Conservation (phyloP, 2,888 invertebrate genomes). For the Eucera pruinosa region DNA sequence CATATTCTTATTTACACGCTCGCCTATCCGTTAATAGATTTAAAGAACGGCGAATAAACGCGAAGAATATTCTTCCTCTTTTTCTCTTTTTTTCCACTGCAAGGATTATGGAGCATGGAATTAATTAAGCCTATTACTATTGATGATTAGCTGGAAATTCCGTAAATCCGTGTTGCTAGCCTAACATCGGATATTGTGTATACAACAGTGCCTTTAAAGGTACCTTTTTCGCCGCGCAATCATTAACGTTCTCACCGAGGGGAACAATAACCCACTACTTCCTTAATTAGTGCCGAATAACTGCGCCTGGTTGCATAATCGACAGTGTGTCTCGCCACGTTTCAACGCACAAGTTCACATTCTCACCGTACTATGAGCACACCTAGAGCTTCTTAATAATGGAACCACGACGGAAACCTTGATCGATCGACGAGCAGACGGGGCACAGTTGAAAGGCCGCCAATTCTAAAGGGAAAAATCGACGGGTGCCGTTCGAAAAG, state of each 20-base stretch:
- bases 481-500: slow-evolving; percentile 41
- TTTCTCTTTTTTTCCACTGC: no score
- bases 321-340: slow-evolving; percentile 26
- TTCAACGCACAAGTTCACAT: slow-evolving; percentile 60
- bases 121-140: no score
- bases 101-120: no score
- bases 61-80: no score
- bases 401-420: background rate
- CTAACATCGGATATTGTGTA: background rate
- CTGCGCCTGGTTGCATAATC: slow-evolving; percentile 51
- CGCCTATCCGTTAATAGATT: no score
- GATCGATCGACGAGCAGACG: slow-evolving; percentile 13
- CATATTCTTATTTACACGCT: no score
- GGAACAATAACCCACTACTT: slow-evolving; percentile 57
- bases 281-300: slow-evolving; percentile 61
- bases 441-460: background rate
- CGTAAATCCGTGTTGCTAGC: background rate
- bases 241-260: slow-evolving; percentile 27
- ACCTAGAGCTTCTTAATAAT: background rate
- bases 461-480: slow-evolving; percentile 32
- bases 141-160: no score
- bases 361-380: background rate
- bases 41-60: no score
- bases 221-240: background rate
- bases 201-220: no score